Evolutionary conservation across 2,113 vertebrate species (phyloP).

Genomic region (Corythaixoides concolor): DNA sequence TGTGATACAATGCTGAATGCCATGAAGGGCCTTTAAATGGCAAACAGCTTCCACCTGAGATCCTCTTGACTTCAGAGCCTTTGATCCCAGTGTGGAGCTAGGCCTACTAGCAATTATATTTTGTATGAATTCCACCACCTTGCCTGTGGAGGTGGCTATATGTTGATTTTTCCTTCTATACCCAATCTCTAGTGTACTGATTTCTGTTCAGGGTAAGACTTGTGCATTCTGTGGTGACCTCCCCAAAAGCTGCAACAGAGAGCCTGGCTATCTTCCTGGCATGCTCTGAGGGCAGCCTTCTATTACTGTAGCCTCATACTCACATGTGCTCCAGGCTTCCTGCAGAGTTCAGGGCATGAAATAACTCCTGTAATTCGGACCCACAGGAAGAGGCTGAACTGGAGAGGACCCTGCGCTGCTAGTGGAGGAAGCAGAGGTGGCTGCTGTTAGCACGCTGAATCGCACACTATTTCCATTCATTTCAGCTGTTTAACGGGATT

Average conservation of each 20-base stretch:
- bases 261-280: not conserved
- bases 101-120: not conserved
- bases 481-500: conserved; percentile 51
- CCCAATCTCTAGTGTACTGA: not conserved
- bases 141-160: not conserved
- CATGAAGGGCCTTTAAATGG: not conserved
- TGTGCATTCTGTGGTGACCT: not conserved
- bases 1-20: not conserved
- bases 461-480: not conserved
- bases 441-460: not conserved
- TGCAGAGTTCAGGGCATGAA: not conserved
- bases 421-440: not conserved
- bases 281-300: not conserved
- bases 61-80: not conserved
- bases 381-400: conserved; percentile 1
- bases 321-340: not conserved
- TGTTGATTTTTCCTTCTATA: not conserved
- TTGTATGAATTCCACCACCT: not conserved
- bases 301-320: not conserved
- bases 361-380: not conserved
- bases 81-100: not conserved
- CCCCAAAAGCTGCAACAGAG: not conserved
- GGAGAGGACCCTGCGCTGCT: not conserved
- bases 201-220: not conserved
- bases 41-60: not conserved